Conservation (phyloP, 2,888 invertebrate genomes). For the Nomada flava region DNA sequence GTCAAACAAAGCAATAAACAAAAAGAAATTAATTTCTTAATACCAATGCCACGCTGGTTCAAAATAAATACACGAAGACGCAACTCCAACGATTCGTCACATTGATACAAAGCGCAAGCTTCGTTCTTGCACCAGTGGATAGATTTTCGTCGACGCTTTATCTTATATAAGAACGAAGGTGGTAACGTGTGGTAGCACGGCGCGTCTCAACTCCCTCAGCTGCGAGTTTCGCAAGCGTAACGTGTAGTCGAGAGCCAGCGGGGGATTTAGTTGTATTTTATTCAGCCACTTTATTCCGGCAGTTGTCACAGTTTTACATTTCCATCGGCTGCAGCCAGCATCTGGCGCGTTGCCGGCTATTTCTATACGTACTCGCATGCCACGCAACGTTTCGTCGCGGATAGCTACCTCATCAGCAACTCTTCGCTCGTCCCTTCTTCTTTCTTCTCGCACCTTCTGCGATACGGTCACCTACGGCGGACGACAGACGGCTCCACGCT, state of each 20-base stretch:
- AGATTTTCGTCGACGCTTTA: conserved; percentile 56
- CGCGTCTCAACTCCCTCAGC: conserved; percentile 35
- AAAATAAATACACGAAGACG: not conserved
- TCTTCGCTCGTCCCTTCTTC: conserved; percentile 29
- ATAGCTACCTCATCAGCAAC: conserved; percentile 56
- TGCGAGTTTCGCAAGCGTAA: conserved; percentile 41
- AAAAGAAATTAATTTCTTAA: not conserved
- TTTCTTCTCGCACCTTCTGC: not conserved
- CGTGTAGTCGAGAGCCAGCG: conserved; percentile 58
- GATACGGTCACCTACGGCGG: conserved; percentile 34
- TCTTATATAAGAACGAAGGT: conserved; percentile 39
- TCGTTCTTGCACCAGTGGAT: conserved; percentile 29
- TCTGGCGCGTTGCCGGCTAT: conserved; percentile 78
- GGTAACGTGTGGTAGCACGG: conserved; percentile 53
- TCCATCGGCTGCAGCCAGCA: conserved; percentile 78
- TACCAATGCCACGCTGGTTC: too few species aligned
- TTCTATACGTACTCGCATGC: conserved; percentile 67
- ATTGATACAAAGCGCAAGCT: conserved; percentile 12
- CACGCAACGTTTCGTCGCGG: conserved; percentile 49
- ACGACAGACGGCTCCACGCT: conserved; percentile 1
- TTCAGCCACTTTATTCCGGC: conserved; percentile 82
- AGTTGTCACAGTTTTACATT: conserved; percentile 83
- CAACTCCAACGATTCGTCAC: conserved; percentile 13
- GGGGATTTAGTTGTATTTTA: conserved; percentile 82
- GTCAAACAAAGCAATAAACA: not conserved